These are phyloP conservation scores for Aphelenchoides avenae DNA, from an alignment of 1,140 invertebrate species.

Conservation along the genomic window DNA sequence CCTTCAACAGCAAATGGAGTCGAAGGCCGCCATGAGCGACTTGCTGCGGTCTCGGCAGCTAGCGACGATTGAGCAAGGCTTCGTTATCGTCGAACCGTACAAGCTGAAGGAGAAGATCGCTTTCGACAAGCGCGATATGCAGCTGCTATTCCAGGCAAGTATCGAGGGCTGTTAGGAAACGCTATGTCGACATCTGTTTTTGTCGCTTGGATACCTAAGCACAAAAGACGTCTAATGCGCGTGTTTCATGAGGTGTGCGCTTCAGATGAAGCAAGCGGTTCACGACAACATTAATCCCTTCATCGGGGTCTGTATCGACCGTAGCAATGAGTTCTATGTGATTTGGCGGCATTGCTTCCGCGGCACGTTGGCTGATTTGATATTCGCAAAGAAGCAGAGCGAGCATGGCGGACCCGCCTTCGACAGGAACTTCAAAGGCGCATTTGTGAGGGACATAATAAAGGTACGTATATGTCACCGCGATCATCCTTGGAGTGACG, in stretches of 20 bases:
- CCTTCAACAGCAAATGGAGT: slow-evolving; percentile 15
- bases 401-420: slow-evolving; percentile 8
- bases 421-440: slow-evolving; percentile 45
- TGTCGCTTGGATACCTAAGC: too few relatives aligned
- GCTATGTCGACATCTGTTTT: too few relatives aligned
- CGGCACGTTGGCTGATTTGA: slow-evolving; percentile 34
- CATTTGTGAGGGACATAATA: slow-evolving; percentile 48
- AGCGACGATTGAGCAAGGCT: slow-evolving; percentile 43
- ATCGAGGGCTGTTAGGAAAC: too few relatives aligned
- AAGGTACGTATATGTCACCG: slow-evolving; percentile 26
- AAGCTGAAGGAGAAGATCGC: slow-evolving; percentile 43
- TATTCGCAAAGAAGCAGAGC: slow-evolving; percentile 19
- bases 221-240: too few relatives aligned
- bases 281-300: slow-evolving; percentile 80
- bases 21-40: neutral
- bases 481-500: too few relatives aligned
- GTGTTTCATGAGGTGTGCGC: slow-evolving; percentile 23
- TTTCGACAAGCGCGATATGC: slow-evolving; percentile 46
- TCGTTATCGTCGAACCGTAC: slow-evolving; percentile 38
- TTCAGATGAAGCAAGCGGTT: slow-evolving; percentile 71
- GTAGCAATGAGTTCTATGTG: slow-evolving; percentile 62
- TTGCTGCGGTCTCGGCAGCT: slow-evolving; percentile 16
- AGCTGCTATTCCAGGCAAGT: slow-evolving; percentile 43
- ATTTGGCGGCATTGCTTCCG: slow-evolving; percentile 45
- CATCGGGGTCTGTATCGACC: slow-evolving; percentile 75